Conservation (phyloP, 2,113 vertebrate species). For the Casuarius casuarius region DNA sequence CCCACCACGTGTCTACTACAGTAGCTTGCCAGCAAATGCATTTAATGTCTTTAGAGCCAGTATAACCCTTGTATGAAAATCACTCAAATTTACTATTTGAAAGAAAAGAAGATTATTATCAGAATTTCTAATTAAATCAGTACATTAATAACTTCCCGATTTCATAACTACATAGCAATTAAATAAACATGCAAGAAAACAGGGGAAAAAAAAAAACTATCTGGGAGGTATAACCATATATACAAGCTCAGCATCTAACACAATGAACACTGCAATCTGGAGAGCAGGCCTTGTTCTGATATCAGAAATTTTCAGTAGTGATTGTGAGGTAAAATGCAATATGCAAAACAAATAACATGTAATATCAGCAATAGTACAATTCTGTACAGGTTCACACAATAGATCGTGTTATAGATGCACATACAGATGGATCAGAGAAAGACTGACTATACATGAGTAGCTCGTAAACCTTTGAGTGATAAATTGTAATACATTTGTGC, state of each 20-base stretch:
- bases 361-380: neutral
- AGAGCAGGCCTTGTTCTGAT: accelerated
- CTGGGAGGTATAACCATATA: neutral
- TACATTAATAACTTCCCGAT: neutral
- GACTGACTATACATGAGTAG: neutral
- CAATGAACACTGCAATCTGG: neutral
- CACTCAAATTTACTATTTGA: neutral
- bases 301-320: neutral
- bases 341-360: neutral
- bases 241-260: neutral
- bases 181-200: neutral
- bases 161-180: neutral
- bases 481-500: neutral
- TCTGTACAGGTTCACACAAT: neutral
- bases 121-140: conserved; percentile 24
- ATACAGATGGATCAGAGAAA: neutral
- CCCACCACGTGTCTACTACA: conserved; percentile 79
- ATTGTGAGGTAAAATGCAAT: neutral
- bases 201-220: no score
- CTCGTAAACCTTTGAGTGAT: conserved; percentile 9
- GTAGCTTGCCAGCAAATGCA: conserved; percentile 80
- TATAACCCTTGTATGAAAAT: conserved; percentile 54
- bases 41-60: conserved; percentile 75
- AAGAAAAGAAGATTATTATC: neutral
- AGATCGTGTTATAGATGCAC: neutral